Conservation (phyloP, 1,140 invertebrate genomes). For the Bradynema listronoti region DNA sequence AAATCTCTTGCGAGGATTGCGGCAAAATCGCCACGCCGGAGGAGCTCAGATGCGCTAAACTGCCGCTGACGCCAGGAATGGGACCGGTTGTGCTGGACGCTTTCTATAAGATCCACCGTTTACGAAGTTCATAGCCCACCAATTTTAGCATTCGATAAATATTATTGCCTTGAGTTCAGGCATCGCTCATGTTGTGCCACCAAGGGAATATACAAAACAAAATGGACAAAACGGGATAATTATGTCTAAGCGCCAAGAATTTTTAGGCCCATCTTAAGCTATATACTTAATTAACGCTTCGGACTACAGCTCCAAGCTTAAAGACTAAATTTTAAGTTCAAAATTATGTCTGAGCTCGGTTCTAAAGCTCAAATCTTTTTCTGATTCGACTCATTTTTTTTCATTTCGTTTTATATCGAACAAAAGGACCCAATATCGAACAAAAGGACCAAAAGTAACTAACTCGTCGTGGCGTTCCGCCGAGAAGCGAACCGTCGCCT, state of each 20-base stretch:
- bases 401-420: not conserved
- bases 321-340: too few relatives aligned
- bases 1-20: slow-evolving; percentile 52
- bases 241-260: too few relatives aligned
- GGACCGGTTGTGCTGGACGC: slow-evolving; percentile 23
- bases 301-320: too few relatives aligned
- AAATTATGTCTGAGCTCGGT: too few relatives aligned
- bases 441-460: not conserved
- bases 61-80: slow-evolving; percentile 3
- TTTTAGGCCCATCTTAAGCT: too few relatives aligned
- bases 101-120: slow-evolving; percentile 19
- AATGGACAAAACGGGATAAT: too few relatives aligned
- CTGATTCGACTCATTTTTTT: not conserved
- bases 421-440: not conserved
- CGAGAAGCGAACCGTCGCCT: not conserved
- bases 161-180: not conserved
- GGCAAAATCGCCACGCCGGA: slow-evolving; percentile 3
- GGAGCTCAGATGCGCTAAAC: not conserved
- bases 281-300: too few relatives aligned
- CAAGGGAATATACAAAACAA: too few relatives aligned
- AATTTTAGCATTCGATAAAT: not conserved
- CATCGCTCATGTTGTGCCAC: not conserved
- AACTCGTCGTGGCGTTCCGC: slow-evolving; percentile 33
- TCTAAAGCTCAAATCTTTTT: slow-evolving; percentile 16
- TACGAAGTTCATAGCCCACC: not conserved